Evolutionary conservation across 2,113 vertebrate genomes (phyloP), one percentile per base, ranked within the genome.

Genomic region (Brachypodius melanocephalos): DNA sequence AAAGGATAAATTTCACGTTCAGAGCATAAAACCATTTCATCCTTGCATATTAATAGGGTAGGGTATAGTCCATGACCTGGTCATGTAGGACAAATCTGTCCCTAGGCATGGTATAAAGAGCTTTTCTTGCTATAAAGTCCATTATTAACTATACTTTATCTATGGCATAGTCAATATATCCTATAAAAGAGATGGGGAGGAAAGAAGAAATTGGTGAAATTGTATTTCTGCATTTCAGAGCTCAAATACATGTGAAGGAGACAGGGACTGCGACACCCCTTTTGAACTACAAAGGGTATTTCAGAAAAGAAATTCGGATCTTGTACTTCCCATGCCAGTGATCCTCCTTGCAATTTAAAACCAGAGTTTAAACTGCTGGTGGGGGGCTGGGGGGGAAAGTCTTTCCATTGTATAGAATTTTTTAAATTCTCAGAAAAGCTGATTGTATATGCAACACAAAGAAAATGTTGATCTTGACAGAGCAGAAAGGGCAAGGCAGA

Each of bases 1-100:
- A 93, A 94, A 93, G 72, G 93, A 92, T 81, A 86, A 81, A 90
- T 84, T 94, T 95, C 93, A 95, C 32, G 68, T 87, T 94, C 88
- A 93, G 86, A 93, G 76, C 90, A 89, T 26, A 84, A 91, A 83
- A 80, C 12, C 48, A 67, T 74, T 65, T 81, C 16, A 77, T 84
- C 68, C 68, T 96, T 96, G 93, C 95, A 97, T 93, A 96, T 94
- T 90, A 91, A 90, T 10, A 63, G 82, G 65, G 88, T 5, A 86
- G 72, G 89, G 52, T 73, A 66, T 5, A 83, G 90, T 29, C 77
- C 79, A 93, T 61, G 93, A 96, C 91, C 76, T 68, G 72, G 88
- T 88, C 90, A 92, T 29, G 57, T 43, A 89, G 79, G 88, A 95
- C 58, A 88, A 75, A 86, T 51, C 61, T 34, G 25, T 89, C 73